Evolutionary conservation across 1,140 invertebrate species (phyloP).

Genomic region (Ceratitis capitata): DNA sequence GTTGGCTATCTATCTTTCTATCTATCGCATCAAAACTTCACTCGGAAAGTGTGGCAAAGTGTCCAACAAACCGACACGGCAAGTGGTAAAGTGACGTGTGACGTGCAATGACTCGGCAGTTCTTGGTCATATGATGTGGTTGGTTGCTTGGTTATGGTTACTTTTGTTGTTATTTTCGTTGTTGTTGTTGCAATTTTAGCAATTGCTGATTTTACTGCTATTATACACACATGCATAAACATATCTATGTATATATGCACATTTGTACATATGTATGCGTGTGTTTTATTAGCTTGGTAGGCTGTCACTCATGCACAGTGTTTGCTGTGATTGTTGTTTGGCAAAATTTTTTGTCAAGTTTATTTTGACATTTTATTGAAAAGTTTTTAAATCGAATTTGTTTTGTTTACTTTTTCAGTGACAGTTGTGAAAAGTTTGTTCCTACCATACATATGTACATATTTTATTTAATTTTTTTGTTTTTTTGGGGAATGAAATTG

Average conservation of each 20-base stretch:
- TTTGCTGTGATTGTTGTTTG: not conserved
- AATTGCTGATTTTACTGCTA: not conserved
- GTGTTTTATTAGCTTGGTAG: not conserved
- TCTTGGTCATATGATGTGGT: not conserved
- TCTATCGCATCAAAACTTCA: slow-evolving; percentile 4
- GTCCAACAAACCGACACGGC: not conserved
- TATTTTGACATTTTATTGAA: slow-evolving; percentile 20
- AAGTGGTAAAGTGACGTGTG: slow-evolving; percentile 23
- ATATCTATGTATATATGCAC: no score
- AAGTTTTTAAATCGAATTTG: slow-evolving; percentile 20
- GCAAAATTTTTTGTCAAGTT: not conserved
- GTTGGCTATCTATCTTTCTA: not conserved
- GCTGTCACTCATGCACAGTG: not conserved
- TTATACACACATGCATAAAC: not conserved
- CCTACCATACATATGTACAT: no score
- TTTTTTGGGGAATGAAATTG: no score
- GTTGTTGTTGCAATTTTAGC: not conserved
- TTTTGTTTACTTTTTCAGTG: not conserved
- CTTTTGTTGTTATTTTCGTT: not conserved
- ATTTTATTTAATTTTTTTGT: no score
- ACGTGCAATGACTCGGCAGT: not conserved
- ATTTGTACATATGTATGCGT: no score
- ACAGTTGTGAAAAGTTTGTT: no score
- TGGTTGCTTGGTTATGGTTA: no score
- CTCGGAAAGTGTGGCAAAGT: slow-evolving; percentile 15